Base-by-base conservation (phyloP, 2,797 vertebrate species). In the Platalea minor region DNA sequence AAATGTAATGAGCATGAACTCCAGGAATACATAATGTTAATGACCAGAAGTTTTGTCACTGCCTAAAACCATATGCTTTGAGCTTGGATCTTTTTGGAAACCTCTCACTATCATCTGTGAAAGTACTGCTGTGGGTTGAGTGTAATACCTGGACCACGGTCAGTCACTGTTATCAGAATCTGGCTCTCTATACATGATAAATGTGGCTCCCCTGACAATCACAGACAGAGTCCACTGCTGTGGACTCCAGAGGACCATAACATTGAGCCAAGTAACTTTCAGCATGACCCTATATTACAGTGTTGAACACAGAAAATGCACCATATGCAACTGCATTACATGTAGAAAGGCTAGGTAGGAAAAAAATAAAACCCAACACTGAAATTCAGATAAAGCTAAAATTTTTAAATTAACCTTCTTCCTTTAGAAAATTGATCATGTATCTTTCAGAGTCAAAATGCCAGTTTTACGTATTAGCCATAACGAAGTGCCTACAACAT, bases 241-340 rank as follows among this genome's bases (percentile, higher is more conserved):
- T 35, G 50, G 35, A 13, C 37, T 57, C 50, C 74, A 76, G 59
- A 73, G 18, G 19, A 25, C 50, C 11, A 23, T 5, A 59, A 81
- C 59, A 37, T 2, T 4, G 5, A 85, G 59, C 39, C 81, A 88
- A 72, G 64, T 26, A 61, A 25, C 61, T 35, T 73, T 13, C 45
- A 77, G 13, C 59, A 43, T 1, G 5, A 46, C 26, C 51, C 12
- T 1, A 0, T 9, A 25, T n/a, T 57, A 28, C 41, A 60, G 59
- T 18, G 18, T 2, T 35, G 61, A 60, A 54, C 31, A 29, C 31
- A 65, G 63, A 63, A 84, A 87, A 67, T 43, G 21, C 35, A 54
- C 63, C 20, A 28, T 12, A 28, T 39, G 20, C 16, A 48, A 45
- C 21, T 33, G 39, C 45, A 43, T 78, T 75, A 13, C 51, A 43